Conservation (phyloP, 2,113 vertebrate species). For the Todiramphus chloris region DNA sequence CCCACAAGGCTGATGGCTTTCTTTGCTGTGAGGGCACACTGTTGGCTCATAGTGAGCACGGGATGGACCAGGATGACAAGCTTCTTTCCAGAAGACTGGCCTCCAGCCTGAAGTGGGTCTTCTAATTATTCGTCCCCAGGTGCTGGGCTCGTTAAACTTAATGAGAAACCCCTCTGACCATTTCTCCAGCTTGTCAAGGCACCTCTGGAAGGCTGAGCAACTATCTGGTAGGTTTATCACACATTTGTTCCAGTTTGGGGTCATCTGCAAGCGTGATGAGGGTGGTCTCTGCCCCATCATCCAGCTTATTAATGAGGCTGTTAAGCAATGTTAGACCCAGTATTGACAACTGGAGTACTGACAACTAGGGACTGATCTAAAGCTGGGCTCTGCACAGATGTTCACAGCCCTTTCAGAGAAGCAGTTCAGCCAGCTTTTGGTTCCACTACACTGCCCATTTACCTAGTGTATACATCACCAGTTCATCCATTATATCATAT, state of each 20-base stretch:
- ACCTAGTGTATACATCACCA: neutral
- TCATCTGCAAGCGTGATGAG: neutral
- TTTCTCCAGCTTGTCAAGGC: neutral
- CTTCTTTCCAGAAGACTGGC: neutral
- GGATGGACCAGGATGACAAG: neutral
- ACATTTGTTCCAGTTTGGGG: neutral
- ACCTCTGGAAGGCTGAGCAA: neutral
- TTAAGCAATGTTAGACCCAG: neutral
- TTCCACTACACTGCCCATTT: neutral
- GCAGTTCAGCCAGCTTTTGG: neutral
- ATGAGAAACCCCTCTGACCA: neutral
- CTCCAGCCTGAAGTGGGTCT: neutral
- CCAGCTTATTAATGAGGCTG: neutral
- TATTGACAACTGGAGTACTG: neutral
- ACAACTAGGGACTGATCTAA: rapidly evolving
- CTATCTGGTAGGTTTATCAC: neutral
- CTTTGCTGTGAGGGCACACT: neutral
- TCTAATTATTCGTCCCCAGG: neutral
- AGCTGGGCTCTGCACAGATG: neutral
- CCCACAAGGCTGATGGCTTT: rapidly evolving
- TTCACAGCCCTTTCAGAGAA: neutral
- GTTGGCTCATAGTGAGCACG: neutral
- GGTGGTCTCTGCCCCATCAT: neutral
- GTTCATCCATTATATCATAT: neutral
- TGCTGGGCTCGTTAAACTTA: neutral